Base-by-base conservation (phyloP, 2,797 vertebrate species). In the Channa striata region DNA sequence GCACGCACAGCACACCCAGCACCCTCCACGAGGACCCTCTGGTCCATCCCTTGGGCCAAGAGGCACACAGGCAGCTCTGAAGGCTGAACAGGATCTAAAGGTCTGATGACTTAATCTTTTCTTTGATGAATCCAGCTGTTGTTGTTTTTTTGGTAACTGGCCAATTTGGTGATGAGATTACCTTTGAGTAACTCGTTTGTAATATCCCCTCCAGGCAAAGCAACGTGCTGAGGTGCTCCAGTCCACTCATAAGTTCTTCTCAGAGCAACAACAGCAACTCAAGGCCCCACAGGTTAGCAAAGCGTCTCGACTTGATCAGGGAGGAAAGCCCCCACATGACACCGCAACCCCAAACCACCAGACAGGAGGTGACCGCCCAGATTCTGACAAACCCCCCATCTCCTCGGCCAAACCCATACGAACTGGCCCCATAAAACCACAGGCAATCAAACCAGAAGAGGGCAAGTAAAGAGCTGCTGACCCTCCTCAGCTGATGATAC, bases 371-470 rank as follows among this genome's bases (percentile, higher is more conserved):
- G 87, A 94, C 2, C 92, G 90, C 19, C 46, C 80, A 0, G 97
- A 98, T 83, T 63, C 89, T 0, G 96, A 98, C 91, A 98, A 98
- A 20, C 93, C 96, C 25, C 75, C 93, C 13, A 57, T 92, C 56
- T 86, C 93, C 37, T 20, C 89, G 11, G 77, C 91, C 93, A 99
- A 99, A 90, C 98, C 98, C 80, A 95, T 99, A 83, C 93, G 98
- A 91, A 99, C 98, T 86, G 98, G 98, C 92, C 98, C 98, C 89
- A 99, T 99, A 83, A 99, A 99, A 90, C 98, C 98, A 73, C 98
- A 99, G 93, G 96, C 97, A 73, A 97, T 99, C 92, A 99, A 99
- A 94, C 96, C 97, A 0, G 97, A 99, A 87, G 98, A 99, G 91
- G 94, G 97, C 88, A 99, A 99, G 93, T 99, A 92, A 82, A 91